Base-by-base conservation (phyloP, 1,140 invertebrate species). In the Lysiphlebus fabarum region DNA sequence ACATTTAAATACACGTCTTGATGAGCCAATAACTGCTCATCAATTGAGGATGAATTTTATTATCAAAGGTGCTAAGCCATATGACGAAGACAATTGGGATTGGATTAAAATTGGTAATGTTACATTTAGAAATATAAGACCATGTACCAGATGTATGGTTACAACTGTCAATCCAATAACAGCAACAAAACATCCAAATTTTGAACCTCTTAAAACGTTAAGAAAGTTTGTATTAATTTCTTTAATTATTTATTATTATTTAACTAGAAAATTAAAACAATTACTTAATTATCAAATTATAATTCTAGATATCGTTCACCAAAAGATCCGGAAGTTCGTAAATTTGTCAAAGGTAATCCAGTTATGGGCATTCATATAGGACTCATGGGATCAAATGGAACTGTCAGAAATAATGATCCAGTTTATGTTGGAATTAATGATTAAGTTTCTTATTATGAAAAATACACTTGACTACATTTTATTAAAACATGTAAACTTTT, bases 11-110 rank as follows among this genome's bases (percentile, higher is more conserved):
- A 72, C 59, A 8, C 77, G 82, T 55, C 51, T 88, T 9, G 68
- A 81, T 17, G 75, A 83, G 9, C 70, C 78, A 17, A 78, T 86
- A 2, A 73, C 79, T 12, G 56, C 81, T 6, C 65, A 82, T 53
- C 73, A 84, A 55, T 90, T 90, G 69, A 77, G 88, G 42, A 82
- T 84, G 1, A 90, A 88, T 71, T 85, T 90, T 57, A 76, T 89
- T 0, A 76, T 90, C 8, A 82, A 83, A 64, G 87, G 86, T 3
- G 73, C 82, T 1, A 61, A 77, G 26, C 67, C 86, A 4, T 87
- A 82, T 65, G 85, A 83, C 5, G 89, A 90, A 73, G 87, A 90
- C 60, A 72, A 77, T n/a, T 89, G 86, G 86, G 81, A 84, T 41
- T 89, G 83, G 76, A 70, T 90, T 12, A 87, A 85, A 75, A 86